These are phyloP conservation scores for Hydrotaea diabolus DNA, from an alignment of 2,888 invertebrate genomes.

Conservation along the genomic window DNA sequence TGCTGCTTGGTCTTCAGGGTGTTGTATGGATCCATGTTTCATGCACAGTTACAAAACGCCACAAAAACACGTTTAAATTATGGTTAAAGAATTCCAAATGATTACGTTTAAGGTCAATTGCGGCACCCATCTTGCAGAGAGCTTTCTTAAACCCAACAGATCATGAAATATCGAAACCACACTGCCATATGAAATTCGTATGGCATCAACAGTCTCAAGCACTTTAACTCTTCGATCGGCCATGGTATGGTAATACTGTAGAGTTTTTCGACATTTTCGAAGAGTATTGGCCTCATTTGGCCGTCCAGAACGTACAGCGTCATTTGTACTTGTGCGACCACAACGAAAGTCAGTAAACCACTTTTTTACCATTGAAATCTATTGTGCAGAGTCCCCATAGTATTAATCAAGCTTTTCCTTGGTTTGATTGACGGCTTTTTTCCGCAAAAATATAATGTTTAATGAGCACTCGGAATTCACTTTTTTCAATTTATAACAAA, in stretches of 20 bases:
- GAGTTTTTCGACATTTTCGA: too few species aligned
- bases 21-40: too few species aligned
- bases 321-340: slow-evolving; percentile 16
- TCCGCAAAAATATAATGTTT: neutral
- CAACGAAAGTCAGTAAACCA: neutral
- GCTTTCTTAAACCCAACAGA: neutral
- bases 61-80: too few species aligned
- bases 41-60: too few species aligned
- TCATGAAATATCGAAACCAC: neutral
- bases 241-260: neutral
- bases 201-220: neutral
- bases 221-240: neutral
- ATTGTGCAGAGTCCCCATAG: neutral
- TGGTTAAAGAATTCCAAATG: too few species aligned
- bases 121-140: neutral
- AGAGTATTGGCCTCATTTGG: too few species aligned
- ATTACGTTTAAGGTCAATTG: neutral
- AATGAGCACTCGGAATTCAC: neutral
- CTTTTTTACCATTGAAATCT: neutral
- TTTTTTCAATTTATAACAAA: neutral
- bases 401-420: neutral
- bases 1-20: too few species aligned
- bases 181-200: neutral
- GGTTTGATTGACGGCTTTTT: neutral
- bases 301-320: slow-evolving; percentile 11